Evolutionary conservation across 2,888 invertebrate species (phyloP).

Genomic region (Hemaris fuciformis): DNA sequence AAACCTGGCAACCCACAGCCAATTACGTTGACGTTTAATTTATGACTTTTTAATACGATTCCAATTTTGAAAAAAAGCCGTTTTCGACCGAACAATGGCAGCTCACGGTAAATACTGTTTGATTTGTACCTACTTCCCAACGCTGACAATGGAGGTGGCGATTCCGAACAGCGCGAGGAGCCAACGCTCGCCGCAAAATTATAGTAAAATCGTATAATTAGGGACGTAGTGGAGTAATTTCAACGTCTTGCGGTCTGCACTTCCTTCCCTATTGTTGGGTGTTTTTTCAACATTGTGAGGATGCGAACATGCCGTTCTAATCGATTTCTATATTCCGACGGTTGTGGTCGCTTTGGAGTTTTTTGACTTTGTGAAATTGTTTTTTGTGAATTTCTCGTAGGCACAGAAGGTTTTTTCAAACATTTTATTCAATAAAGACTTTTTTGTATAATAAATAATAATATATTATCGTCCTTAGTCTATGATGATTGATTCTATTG

Average conservation of each 20-base stretch:
- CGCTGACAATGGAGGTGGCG: slow-evolving; percentile 64
- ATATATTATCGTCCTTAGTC: not conserved
- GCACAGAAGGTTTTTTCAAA: not conserved
- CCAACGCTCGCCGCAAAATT: slow-evolving; percentile 65
- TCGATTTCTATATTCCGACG: slow-evolving; percentile 77
- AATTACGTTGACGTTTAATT: slow-evolving; percentile 35
- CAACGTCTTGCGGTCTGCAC: slow-evolving; percentile 67
- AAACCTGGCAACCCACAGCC: slow-evolving; percentile 1
- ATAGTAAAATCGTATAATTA: slow-evolving; percentile 75
- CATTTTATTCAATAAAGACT: not conserved
- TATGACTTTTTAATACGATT: slow-evolving; percentile 32
- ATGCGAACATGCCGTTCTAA: slow-evolving; percentile 52
- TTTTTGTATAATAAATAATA: not conserved
- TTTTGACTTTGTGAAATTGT: slow-evolving; percentile 25
- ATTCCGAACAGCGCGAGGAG: slow-evolving; percentile 56
- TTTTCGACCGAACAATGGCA: slow-evolving; percentile 50
- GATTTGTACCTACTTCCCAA: slow-evolving; percentile 67
- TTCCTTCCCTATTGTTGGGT: slow-evolving; percentile 75
- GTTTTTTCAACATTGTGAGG: slow-evolving; percentile 47
- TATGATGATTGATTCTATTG: not conserved
- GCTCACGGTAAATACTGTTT: slow-evolving; percentile 59
- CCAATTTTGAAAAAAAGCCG: slow-evolving; percentile 35
- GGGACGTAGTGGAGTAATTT: slow-evolving; percentile 65
- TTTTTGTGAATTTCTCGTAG: slow-evolving; percentile 22
- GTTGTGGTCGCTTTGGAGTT: slow-evolving; percentile 63